A percentile compares a stretch with the other conserved stretches of the same genome.
Conservation (phyloP, 2,888 invertebrate species). For the Mystacides longicornis region DNA sequence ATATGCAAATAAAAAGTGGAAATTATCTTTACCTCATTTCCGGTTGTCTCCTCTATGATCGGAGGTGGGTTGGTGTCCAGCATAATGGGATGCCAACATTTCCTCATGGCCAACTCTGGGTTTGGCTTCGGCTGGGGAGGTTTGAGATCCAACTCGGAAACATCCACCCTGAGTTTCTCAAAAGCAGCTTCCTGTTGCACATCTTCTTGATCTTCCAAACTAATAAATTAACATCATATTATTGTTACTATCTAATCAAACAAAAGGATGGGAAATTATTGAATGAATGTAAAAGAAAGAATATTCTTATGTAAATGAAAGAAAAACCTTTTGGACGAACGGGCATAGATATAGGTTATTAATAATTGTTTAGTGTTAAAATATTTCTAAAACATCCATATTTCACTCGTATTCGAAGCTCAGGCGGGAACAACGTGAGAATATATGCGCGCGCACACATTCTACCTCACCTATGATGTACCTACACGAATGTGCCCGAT, state of each 20-base stretch:
- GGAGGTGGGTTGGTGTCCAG: constrained; percentile 50
- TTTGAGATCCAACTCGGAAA: constrained; percentile 37
- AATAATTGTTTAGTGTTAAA: no score
- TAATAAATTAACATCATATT: constrained; percentile 7
- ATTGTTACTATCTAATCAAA: neutral
- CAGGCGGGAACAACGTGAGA: no score
- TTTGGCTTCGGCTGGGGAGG: constrained; percentile 46
- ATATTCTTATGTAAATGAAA: neutral
- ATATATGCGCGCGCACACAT: no score
- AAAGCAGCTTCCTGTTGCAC: constrained; percentile 30
- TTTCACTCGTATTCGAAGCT: no score
- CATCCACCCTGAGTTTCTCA: constrained; percentile 41
- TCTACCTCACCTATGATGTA: no score
- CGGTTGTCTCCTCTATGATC: constrained; percentile 28
- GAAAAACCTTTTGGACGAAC: neutral
- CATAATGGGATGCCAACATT: constrained; percentile 58
- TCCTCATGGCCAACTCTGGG: constrained; percentile 46
- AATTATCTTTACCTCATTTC: constrained; percentile 25
- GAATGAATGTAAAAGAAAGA: neutral
- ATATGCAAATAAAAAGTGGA: no score
- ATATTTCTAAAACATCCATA: no score
- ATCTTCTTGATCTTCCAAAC: constrained; percentile 23
- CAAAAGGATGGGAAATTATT: no score
- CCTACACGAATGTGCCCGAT: no score
- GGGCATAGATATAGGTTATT: neutral